Percentiles rank a stretch among this genome's conserved stretches.
phyloP scores from a whole-genome alignment of 2,888 invertebrate species.

The Stomorhina lunata region DNA sequence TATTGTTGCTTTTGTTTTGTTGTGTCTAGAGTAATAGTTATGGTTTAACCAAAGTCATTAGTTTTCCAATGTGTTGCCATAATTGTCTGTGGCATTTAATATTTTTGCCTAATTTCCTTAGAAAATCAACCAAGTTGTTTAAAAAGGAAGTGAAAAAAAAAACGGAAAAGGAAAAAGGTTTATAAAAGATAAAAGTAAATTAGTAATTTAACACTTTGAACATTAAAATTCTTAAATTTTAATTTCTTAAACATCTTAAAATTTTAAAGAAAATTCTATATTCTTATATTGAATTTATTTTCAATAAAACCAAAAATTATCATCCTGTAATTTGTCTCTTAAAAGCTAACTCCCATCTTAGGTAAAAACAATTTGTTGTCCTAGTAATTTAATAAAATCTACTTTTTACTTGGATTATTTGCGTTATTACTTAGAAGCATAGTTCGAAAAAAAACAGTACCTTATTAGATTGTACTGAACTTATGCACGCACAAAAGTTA shows the following conservation, averaged over 20 bases:
- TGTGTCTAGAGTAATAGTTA: slow-evolving; percentile 65
- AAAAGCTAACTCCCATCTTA: not conserved
- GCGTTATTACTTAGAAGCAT: no score
- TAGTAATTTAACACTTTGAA: not conserved
- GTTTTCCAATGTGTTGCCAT: slow-evolving; percentile 71
- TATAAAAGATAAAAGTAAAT: not conserved
- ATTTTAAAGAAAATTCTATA: no score
- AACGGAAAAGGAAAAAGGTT: slow-evolving; percentile 11
- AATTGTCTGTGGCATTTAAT: slow-evolving; percentile 61
- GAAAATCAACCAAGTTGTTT: not conserved
- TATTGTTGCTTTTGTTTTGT: slow-evolving; percentile 33
- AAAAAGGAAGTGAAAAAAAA: not conserved
- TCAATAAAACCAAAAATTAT: no score
- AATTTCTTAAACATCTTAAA: no score
- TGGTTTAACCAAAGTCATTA: slow-evolving; percentile 75
- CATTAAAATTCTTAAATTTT: not conserved
- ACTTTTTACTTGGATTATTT: slow-evolving; percentile 27
- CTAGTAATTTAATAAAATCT: slow-evolving; percentile 57
- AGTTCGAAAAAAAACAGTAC: no score
- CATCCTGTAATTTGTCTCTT: slow-evolving; percentile 28
- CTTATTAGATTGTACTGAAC: no score
- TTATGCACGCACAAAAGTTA: no score
- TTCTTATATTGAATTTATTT: no score
- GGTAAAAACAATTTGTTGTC: not conserved
- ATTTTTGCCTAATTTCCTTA: slow-evolving; percentile 17